Base-by-base conservation (phyloP, 2,888 invertebrate species). In the Nasonovia ribisnigri region DNA sequence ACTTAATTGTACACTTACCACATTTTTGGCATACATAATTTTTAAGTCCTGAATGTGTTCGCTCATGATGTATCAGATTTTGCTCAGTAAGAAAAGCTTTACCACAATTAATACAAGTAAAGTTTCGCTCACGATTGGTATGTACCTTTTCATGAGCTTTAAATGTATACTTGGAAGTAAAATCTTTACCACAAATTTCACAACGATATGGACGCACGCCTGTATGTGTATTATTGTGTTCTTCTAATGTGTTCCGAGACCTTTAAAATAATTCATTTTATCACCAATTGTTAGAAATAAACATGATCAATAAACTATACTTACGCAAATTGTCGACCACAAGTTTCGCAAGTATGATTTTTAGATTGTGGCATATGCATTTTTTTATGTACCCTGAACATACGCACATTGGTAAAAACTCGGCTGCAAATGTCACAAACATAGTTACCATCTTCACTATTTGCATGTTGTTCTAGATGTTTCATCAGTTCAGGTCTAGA, bases 121-220 rank as follows among this genome's bases (percentile, higher is more conserved):
- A 97, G 0, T 97, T 97, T 0, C 98, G 96, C 0, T 97, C 97
- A 0, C 98, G 96, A 24, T 96, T 95, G 95, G 96, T 96, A 95
- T 98, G 98, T 0, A 97, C 98, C 95, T 98, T 98, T 94, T 97
- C 96, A 95, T 98, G 98, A 0, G 98, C 97, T 95, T 97, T 97
- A 94, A 97, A 97, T 0, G 98, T 97, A 95, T 98, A 98, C 95
- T 98, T 98, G 26, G 97, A 97, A 0, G 98, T 97, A 96, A 98
- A 98, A 95, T 97, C 96, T 96, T 98, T 98, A 16, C 96, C 96
- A 95, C 98, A 98, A 0, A 96, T 95, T 0, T 96, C 95, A 95
- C 98, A 98, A 10, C 96, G 95, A 95, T 97, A 97, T 0, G 98
- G 97, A 0, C 97, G 96, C 3, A 96, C 95, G 0, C 97, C 98